A percentile compares a stretch with the other conserved stretches of the same genome.
Conservation (phyloP, 2,888 invertebrate species). For the Eilema sororculum region DNA sequence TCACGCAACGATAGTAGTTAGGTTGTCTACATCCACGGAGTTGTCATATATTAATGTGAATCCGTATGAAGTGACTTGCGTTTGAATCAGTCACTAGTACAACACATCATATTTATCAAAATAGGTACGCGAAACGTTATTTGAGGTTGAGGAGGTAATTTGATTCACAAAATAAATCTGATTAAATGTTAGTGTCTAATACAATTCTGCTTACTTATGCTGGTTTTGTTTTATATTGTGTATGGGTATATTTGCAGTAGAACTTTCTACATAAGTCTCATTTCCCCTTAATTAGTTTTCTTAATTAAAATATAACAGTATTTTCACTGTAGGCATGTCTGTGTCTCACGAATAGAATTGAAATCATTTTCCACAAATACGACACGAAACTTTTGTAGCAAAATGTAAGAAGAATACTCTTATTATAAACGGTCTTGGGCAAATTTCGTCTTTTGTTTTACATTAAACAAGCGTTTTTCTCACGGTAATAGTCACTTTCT, state of each 20-base stretch:
- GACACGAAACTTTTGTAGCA: neutral
- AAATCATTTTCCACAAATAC: neutral
- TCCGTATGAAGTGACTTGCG: no score
- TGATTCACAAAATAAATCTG: neutral
- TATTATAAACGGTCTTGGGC: conserved; percentile 30
- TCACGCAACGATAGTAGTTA: no score
- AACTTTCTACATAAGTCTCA: neutral
- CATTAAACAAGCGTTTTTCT: conserved; percentile 32
- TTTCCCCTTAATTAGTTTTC: neutral
- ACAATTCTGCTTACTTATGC: neutral
- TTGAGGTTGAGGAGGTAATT: no score
- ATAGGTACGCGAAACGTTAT: no score
- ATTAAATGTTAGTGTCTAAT: neutral
- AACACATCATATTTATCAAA: no score
- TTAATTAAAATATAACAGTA: neutral
- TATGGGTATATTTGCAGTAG: neutral
- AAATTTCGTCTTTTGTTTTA: conserved; percentile 32
- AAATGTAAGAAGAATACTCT: neutral
- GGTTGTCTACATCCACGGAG: no score
- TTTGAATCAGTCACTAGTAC: no score
- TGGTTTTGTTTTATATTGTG: neutral
- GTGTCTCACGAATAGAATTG: neutral
- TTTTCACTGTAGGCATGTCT: neutral
- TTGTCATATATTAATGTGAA: no score
- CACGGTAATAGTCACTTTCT: conserved; percentile 46